Conservation (phyloP, 2,797 vertebrate genomes). For the Tragelaphus eurycerus region DNA sequence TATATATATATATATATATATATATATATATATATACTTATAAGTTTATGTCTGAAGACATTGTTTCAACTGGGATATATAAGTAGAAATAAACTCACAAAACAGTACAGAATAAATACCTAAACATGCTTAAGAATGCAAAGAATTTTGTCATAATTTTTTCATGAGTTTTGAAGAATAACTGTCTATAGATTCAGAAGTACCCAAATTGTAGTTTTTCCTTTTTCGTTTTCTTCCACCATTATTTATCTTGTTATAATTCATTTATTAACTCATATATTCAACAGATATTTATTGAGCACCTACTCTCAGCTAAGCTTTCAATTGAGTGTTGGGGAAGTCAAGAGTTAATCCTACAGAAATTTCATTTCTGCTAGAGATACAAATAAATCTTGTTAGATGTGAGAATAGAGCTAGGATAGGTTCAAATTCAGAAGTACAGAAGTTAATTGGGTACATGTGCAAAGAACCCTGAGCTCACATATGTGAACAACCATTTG, state of each 20-base stretch:
- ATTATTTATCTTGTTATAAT: neutral
- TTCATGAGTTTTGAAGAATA: neutral
- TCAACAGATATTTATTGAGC: neutral
- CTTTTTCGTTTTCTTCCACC: neutral
- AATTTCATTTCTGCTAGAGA: neutral
- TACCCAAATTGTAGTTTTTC: neutral
- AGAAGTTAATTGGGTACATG: neutral
- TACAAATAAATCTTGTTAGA: neutral
- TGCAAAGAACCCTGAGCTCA: neutral
- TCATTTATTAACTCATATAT: neutral
- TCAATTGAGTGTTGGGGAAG: neutral
- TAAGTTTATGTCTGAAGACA: neutral
- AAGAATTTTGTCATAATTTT: neutral
- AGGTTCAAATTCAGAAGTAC: neutral
- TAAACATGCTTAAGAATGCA: neutral
- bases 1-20: neutral
- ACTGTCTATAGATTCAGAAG: neutral
- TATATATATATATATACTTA: neutral
- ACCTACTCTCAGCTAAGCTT: neutral
- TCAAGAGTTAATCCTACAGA: neutral
- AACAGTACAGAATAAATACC: neutral
- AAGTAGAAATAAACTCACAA: neutral
- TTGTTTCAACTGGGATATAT: neutral
- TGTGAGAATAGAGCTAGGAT: neutral
- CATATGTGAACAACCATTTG: neutral